A percentile compares a stretch with the other conserved stretches of the same genome.
phyloP scores from a whole-genome alignment of 2,113 vertebrate species.

The Platysternon megacephalum region DNA sequence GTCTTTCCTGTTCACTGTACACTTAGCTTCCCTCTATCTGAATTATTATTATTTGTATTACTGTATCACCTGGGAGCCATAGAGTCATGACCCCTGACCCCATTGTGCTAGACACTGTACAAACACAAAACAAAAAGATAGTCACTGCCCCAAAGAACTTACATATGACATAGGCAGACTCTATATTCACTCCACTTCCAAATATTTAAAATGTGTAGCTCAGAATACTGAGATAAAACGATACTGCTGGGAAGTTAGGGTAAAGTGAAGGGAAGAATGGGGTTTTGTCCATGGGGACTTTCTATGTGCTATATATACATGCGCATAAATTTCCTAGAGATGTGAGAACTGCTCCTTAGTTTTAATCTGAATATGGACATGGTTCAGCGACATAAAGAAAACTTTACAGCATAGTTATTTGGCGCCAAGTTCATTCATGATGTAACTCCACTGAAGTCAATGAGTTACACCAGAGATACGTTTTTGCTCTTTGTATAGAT shows the following conservation, averaged over 20 bases:
- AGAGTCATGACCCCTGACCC: too few relatives aligned
- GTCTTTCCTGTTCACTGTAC: neutral
- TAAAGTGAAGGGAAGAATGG: neutral
- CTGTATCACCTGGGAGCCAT: too few relatives aligned
- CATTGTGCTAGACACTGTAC: too few relatives aligned
- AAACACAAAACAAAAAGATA: too few relatives aligned
- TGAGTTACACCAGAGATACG: neutral
- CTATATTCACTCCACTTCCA: fast-evolving
- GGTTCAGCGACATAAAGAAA: neutral
- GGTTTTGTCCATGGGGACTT: neutral
- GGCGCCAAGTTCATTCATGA: neutral
- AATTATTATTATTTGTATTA: too few relatives aligned
- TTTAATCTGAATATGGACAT: neutral
- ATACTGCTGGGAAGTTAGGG: neutral
- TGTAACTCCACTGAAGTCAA: neutral
- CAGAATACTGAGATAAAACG: neutral
- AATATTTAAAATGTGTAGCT: neutral
- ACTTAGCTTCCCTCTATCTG: neutral
- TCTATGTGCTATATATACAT: neutral
- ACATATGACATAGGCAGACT: neutral
- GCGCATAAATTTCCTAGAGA: neutral
- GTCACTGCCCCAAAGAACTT: too few relatives aligned
- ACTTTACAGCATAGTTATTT: neutral
- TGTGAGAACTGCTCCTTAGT: neutral
- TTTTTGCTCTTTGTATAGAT: neutral